Percentiles rank a stretch among this genome's conserved stretches.
Evolutionary conservation across 1,140 invertebrate species (phyloP).

Genomic region (Drosophila littoralis): DNA sequence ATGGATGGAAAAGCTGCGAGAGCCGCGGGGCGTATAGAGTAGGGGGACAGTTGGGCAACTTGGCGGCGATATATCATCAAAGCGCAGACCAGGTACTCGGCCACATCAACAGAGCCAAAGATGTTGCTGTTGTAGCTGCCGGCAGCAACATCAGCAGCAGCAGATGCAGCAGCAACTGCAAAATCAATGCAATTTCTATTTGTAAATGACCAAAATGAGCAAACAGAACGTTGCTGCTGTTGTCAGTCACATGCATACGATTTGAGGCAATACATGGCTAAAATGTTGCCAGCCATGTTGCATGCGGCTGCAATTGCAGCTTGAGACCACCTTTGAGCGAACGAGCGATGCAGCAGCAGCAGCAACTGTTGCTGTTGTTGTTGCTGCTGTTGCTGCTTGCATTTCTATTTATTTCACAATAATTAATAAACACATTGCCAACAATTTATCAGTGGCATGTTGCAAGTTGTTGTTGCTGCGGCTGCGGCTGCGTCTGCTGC

Average conservation of each 20-base stretch:
- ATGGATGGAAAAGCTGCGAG: conserved; percentile 50
- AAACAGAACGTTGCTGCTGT: conserved; percentile 24
- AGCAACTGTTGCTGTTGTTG: conserved; percentile 30
- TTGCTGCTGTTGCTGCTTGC: conserved; percentile 3
- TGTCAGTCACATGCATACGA: conserved; percentile 36
- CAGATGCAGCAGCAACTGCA: conserved; percentile 41
- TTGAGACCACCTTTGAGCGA: conserved; percentile 70
- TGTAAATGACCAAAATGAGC: conserved; percentile 80
- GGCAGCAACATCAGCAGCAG: conserved; percentile 4
- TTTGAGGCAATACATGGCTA: conserved; percentile 23
- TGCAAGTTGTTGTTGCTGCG: conserved; percentile 40
- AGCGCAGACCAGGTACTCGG: conserved; percentile 53
- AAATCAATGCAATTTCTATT: conserved; percentile 83
- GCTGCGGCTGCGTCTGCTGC: conserved; percentile 9
- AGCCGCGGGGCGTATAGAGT: background rate
- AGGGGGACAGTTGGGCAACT: conserved; percentile 27
- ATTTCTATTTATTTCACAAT: conserved; percentile 73
- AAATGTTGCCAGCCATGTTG: conserved; percentile 17
- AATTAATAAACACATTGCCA: conserved; percentile 81
- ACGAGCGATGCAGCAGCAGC: conserved; percentile 33
- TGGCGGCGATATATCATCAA: conserved; percentile 80
- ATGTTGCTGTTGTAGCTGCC: conserved; percentile 11
- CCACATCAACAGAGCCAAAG: conserved; percentile 4
- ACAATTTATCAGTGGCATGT: conserved; percentile 73
- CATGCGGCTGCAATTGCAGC: conserved; percentile 30